Evolutionary conservation across 2,797 vertebrate species (phyloP), one percentile per base, ranked within the genome.

Genomic region (Spinibarbus caldwelli): DNA sequence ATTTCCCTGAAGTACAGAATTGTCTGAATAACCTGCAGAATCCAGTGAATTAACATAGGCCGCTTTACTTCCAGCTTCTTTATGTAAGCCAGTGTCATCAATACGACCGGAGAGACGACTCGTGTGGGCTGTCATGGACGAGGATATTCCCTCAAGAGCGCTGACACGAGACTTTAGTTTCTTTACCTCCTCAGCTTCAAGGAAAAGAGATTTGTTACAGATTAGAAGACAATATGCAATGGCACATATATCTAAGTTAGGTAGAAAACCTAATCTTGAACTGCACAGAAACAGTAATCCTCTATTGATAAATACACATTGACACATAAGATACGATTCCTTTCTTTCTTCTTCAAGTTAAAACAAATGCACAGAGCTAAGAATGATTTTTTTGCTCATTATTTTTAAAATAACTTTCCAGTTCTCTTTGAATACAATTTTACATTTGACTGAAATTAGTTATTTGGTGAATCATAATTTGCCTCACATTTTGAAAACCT

Each of bases 101-200:
- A 26, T 41, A 17, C 75, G 14, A n/a, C 78, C 82, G 0, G 75
- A 78, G 14, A 86, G 86, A 0, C 89, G 88, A 85, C 92, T 91
- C 82, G 89, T 89, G 0, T 0, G 90, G n/a, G n/a, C n/a, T n/a
- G n/a, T n/a, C n/a, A n/a, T n/a, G n/a, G n/a, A n/a, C n/a, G n/a
- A n/a, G n/a, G 73, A 89, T 90, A 80, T 71, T 4, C 86, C 82
- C 91, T 99, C 97, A 73, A 99, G 92, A 26, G 90, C 86, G 0
- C 94, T 92, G 89, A 99, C 95, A 0, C 96, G 95, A 5, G 94
- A 94, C 90, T 96, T 98, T 91, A 99, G 95, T 86, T 95, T 97
- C 89, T 93, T 96, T 88, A 99, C 94, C 45, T 99, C 96, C 86
- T 99, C 97, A 12, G 96, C 98, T 99, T 47, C 93, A 76, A 87